phyloP scores from a whole-genome alignment of 2,797 vertebrate genomes.

The Lacerta viridis region DNA sequence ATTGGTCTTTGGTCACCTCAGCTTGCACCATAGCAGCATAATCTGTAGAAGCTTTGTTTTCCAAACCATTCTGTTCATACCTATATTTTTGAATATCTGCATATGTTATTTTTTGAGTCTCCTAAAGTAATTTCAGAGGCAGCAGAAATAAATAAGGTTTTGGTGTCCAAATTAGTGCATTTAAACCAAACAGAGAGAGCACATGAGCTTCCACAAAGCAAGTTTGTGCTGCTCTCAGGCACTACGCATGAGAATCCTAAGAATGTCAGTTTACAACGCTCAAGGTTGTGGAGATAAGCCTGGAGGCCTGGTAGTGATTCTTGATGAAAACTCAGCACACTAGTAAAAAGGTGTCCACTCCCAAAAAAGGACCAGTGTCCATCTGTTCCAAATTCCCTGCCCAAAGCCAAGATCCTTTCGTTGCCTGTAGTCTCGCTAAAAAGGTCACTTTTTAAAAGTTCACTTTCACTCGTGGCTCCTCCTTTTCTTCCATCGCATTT shows the following conservation, averaged over 20 bases:
- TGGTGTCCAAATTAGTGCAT: not conserved
- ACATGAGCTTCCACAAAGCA: not conserved
- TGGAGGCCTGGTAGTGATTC: not conserved
- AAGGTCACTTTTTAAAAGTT: not conserved
- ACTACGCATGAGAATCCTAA: slow-evolving; percentile 22
- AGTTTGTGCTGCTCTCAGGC: not conserved
- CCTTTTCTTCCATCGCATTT: not conserved
- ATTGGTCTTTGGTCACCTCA: not conserved
- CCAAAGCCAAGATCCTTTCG: not conserved
- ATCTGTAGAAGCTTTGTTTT: not conserved
- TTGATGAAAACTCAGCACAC: not conserved
- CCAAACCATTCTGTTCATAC: not conserved
- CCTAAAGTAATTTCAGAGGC: not conserved
- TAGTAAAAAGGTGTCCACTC: not conserved
- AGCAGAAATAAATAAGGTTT: not conserved
- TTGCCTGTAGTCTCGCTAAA: not conserved
- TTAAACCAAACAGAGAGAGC: not conserved
- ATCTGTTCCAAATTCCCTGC: not conserved
- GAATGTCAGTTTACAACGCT: slow-evolving; percentile 34
- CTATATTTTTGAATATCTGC: not conserved
- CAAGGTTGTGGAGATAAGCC: slow-evolving; percentile 33
- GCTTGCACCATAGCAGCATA: not conserved
- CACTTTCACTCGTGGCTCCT: not conserved
- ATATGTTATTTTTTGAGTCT: not conserved
- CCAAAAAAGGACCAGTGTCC: not conserved